Base-by-base conservation (phyloP, 2,113 vertebrate genomes). In the Mesocricetus auratus region DNA sequence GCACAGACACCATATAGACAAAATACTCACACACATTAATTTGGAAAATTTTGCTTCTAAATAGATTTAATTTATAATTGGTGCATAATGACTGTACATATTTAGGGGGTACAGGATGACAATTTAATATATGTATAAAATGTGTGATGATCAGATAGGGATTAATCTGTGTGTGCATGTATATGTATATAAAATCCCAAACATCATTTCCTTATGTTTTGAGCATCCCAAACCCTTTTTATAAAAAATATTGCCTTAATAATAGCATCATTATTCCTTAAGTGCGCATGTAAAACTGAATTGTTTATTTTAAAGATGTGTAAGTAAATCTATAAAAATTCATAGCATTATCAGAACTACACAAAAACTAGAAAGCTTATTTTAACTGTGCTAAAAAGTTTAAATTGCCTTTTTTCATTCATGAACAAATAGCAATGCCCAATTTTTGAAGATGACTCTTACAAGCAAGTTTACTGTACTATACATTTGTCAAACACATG, bases 341-440 rank as follows among this genome's bases (percentile, higher is more conserved):
- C 16, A 85, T 62, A 79, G 29, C 29, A 75, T 95, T 94, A 42
- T 89, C 56, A 91, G 62, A 87, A 47, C 26, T 21, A 77, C 74
- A 53, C 7, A 31, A 56, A 81, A 86, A 77, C 69, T 74, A 62
- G 83, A 5, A 7, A 85, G 93, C 24, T 74, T 93, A 69, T 88
- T 73, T 17, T 45, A 77, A 16, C 53, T 87, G 22, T 8, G 58
- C n/a, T 74, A 7, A 66, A 39, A 68, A 53, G 9, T 88, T 53
- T 78, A 90, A 92, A 88, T 78, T 90, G 47, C 75, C 73, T 85
- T 50, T 47, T 79, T 81, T 93, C 31, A 56, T 50, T 93, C 3
- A 24, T 71, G 69, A 71, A 47, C 68, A 95, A 95, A 47, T 64
- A 60, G 26, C 24, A 42, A 50, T 81, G 66, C 26, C 78, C 78